Percentiles rank a stretch among this genome's conserved stretches.
These are phyloP conservation scores for Poeciliopsis turneri DNA, from an alignment of 2,797 vertebrate genomes.

Conservation along the genomic window DNA sequence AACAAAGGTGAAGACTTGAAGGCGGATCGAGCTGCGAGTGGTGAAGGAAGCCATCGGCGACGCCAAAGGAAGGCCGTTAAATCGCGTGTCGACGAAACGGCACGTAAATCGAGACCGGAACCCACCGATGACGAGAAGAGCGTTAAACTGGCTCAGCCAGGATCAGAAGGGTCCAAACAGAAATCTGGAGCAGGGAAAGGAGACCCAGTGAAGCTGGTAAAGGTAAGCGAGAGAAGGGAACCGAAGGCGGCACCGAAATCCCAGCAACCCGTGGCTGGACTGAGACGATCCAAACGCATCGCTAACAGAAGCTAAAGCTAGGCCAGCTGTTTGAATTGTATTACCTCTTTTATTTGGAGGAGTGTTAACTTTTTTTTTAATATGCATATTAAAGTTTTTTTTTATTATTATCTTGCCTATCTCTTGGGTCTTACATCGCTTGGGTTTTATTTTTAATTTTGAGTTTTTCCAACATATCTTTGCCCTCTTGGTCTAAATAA, in stretches of 20 bases:
- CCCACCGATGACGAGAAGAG: not conserved
- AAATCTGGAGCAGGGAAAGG: not conserved
- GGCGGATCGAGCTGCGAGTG: conserved; percentile 1
- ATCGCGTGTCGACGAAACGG: not conserved
- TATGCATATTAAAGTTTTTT: no score
- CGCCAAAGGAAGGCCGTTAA: not conserved
- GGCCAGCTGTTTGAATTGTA: not conserved
- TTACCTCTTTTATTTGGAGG: not conserved
- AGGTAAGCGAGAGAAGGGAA: not conserved
- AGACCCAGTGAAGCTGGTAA: not conserved
- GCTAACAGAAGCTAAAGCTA: conserved; percentile 46
- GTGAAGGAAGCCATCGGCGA: not conserved
- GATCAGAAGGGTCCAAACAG: not conserved
- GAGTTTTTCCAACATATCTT: not conserved
- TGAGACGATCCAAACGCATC: conserved; percentile 76
- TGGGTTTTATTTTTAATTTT: no score
- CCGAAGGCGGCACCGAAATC: not conserved
- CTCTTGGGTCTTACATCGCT: no score
- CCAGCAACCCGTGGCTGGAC: not conserved
- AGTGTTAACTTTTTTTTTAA: not conserved
- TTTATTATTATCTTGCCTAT: no score
- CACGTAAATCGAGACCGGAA: conserved; percentile 5
- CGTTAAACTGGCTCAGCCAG: not conserved
- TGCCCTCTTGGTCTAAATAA: not conserved
- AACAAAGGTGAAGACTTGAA: not conserved